These are phyloP conservation scores for Orgyia antiqua DNA, from an alignment of 2,888 invertebrate genomes.

Conservation along the genomic window DNA sequence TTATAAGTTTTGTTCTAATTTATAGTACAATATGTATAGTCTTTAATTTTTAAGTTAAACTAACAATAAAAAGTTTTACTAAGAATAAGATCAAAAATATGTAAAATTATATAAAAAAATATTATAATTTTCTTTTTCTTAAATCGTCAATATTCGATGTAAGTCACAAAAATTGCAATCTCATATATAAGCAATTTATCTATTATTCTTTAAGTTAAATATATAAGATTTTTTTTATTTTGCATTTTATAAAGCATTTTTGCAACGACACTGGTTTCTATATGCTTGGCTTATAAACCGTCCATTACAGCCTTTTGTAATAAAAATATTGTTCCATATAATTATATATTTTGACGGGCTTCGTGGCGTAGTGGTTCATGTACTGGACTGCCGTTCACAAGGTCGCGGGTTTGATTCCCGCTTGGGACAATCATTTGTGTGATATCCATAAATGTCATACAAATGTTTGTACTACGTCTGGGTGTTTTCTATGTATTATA, in stretches of 20 bases:
- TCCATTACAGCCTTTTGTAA: constrained; percentile 35
- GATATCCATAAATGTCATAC: too few species aligned
- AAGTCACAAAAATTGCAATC: constrained; percentile 37
- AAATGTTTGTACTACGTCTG: too few species aligned
- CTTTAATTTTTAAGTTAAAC: constrained; percentile 24
- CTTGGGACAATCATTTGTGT: too few species aligned
- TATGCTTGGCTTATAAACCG: constrained; percentile 51
- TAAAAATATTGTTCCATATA: too few species aligned
- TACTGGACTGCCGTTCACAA: too few species aligned
- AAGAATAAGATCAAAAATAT: constrained; percentile 17
- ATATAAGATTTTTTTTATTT: constrained; percentile 32
- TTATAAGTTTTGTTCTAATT: constrained; percentile 30
- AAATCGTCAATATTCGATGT: constrained; percentile 3
- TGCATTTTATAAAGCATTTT: constrained; percentile 56
- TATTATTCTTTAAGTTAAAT: constrained; percentile 30
- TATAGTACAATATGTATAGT: constrained; percentile 29
- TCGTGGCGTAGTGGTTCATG: too few species aligned
- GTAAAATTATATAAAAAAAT: constrained; percentile 3
- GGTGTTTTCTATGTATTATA: too few species aligned
- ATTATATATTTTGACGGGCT: too few species aligned
- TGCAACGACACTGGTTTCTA: constrained; percentile 16
- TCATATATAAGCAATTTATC: constrained; percentile 21
- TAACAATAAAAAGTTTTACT: constrained; percentile 16
- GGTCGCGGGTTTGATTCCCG: too few species aligned
- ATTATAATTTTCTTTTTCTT: not conserved